Evolutionary conservation across 2,113 vertebrate genomes (phyloP).

Genomic region (Formicarius rufipectus): DNA sequence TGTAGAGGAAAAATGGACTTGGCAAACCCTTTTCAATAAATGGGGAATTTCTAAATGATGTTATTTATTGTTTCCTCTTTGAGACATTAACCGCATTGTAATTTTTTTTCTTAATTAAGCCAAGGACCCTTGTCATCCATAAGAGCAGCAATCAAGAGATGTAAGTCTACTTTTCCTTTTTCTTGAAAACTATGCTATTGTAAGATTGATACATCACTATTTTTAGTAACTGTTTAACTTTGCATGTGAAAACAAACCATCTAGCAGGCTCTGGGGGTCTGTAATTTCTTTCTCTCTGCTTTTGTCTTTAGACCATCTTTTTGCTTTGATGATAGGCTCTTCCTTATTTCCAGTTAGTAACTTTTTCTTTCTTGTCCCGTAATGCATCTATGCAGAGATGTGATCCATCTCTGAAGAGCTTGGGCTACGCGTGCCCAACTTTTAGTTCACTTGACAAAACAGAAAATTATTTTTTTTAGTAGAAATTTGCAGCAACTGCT

Average conservation of each 20-base stretch:
- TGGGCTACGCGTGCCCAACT: not conserved
- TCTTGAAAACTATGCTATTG: conserved; percentile 12
- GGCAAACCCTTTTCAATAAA: not conserved
- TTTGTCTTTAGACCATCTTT: not conserved
- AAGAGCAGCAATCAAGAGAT: conserved; percentile 90
- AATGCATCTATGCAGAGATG: not conserved
- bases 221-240: conserved; percentile 17
- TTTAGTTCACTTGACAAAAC: not conserved
- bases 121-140: conserved; percentile 88
- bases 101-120: conserved; percentile 72
- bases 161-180: conserved; percentile 80
- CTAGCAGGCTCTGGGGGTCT: not conserved
- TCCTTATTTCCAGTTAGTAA: not conserved
- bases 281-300: not conserved
- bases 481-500: not conserved
- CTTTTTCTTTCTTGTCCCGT: not conserved
- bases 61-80: not conserved
- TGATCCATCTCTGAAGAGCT: not conserved
- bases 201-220: not conserved
- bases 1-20: not conserved
- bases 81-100: conserved; percentile 8
- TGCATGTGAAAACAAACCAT: not conserved
- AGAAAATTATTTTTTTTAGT: not conserved
- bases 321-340: not conserved
- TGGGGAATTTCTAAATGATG: not conserved